Evolutionary conservation across 2,888 invertebrate species (phyloP), one percentile per base, ranked within the genome.

Genomic region (Himalopsyche anomala): DNA sequence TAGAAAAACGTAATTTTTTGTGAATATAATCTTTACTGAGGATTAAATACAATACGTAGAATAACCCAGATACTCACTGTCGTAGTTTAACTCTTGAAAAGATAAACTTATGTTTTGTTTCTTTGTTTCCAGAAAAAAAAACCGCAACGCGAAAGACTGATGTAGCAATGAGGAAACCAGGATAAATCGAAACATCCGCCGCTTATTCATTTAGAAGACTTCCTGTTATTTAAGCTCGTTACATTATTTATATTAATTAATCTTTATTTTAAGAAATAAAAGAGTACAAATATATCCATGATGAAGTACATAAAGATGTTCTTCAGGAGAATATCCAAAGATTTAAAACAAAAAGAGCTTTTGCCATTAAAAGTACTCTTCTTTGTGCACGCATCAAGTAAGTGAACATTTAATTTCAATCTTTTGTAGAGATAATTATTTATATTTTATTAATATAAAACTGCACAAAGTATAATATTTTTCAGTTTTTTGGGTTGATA

Each of bases 381-480:
- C 91, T 96, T 96, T 90, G 95, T 96, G 86, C 95, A 96, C 91
- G 95, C 96, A 79, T 96, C 96, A 28, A 96, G 96, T 96, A 92
- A 95, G 96, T 82, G 15, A 51, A 51, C 51, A 51, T 51, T 51
- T 15, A 51, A 15, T 15, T 15, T 51, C 5, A 12, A 15, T 51
- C 51, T 3, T 51, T 15, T 15, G 4, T 5, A 51, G 15, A 51
- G 42, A 0, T 42, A 8, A 45, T 9, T 0, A 0, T 45, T 0
- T 45, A 11, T 45, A 51, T 4, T 51, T 0, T 51, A 11, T 9
- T 51, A 6, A 51, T 11, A 11, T 51, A 9, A 11, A 11, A 6
- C 45, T 8, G 6, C 45, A 0, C 8, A 6, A 51, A 51, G 12
- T 6, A 1, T 9, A 51, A 51, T 51, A 9, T 0, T 51, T 51